Evolutionary conservation across 2,113 vertebrate genomes (phyloP), one percentile per base, ranked within the genome.

Genomic region (Gobiocypris rarus): DNA sequence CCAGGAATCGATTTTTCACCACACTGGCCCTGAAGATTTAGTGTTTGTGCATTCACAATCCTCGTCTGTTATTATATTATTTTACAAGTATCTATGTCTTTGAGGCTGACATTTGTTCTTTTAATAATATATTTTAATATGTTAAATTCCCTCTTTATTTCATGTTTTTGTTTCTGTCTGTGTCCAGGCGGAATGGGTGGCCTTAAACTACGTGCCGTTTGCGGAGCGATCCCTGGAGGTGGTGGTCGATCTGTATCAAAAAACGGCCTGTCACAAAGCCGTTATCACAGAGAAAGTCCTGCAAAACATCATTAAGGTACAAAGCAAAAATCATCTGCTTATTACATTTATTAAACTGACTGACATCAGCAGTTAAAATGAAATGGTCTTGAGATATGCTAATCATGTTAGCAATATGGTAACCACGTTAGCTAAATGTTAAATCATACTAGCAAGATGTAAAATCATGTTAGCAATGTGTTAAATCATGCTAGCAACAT

Each of bases 201-300:
- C 98, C 89, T 93, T 99, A 95, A 99, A 99, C 95, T 99, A 99
- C 0, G 98, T 99, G 85, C 98, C 98, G 8, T 99, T 99, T 94
- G 98, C 98, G 74, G 98, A 99, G 92, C 96, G 96, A 79, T 99
- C 98, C 48, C 71, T 99, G 89, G 98, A 99, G 94, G 97, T 98
- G 88, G 94, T 99, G 89, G 97, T 97, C 90, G 97, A 99, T 90
- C 94, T 99, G 67, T 98, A 99, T 92, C 98, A 99, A 86, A 99
- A 99, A 92, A 99, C 98, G 45, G 98, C 98, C 54, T 99, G 98
- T 90, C 98, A 99, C 92, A 99, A 99, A 94, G 98, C 98, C 58
- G 97, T 99, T 86, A 97, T 99, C 92, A 97, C 93, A 24, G 97
- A 98, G 89, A 98, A 96, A 4, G 98, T 99, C 80, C 96, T 99